phyloP scores from a whole-genome alignment of 1,140 invertebrate genomes.

The Drosophila albomicans region DNA sequence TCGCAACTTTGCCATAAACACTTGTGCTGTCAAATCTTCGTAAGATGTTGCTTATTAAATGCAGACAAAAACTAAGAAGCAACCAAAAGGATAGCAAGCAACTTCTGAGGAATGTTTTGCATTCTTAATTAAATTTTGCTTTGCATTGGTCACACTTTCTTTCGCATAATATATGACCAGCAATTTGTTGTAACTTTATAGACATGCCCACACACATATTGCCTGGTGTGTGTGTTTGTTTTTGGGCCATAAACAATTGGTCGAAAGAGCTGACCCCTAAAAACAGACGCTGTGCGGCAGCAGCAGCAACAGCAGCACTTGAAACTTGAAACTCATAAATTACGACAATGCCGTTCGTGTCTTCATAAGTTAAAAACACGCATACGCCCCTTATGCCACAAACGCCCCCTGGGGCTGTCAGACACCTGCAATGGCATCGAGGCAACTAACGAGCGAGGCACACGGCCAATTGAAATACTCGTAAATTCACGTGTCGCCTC shows the following conservation, averaged over 20 bases:
- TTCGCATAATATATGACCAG: conserved; percentile 61
- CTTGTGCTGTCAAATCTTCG: conserved; percentile 56
- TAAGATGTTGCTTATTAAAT: conserved; percentile 52
- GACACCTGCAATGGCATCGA: conserved; percentile 58
- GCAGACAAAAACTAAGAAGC: conserved; percentile 19
- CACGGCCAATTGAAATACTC: conserved; percentile 57
- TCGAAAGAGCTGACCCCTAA: conserved; percentile 71
- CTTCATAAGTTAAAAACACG: conserved; percentile 72
- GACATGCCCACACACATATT: conserved; percentile 1
- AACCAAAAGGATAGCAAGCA: conserved; percentile 14
- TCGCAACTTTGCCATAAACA: conserved; percentile 65
- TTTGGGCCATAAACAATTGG: conserved; percentile 69
- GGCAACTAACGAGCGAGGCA: not conserved
- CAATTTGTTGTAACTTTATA: conserved; percentile 56
- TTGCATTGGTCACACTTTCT: conserved; percentile 51
- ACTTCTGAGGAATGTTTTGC: conserved; percentile 16
- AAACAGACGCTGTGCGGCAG: conserved; percentile 48
- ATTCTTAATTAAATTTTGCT: conserved; percentile 5
- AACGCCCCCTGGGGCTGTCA: conserved; percentile 28
- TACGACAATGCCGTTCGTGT: conserved; percentile 39
- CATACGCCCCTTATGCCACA: conserved; percentile 47
- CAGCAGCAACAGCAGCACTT: conserved; percentile 27
- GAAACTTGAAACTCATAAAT: conserved; percentile 69
- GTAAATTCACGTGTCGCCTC: conserved; percentile 57
- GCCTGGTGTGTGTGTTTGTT: conserved; percentile 21